Evolutionary conservation across 2,888 invertebrate genomes (phyloP), one percentile per base, ranked within the genome.

Genomic region (Epicampocera succincta): DNA sequence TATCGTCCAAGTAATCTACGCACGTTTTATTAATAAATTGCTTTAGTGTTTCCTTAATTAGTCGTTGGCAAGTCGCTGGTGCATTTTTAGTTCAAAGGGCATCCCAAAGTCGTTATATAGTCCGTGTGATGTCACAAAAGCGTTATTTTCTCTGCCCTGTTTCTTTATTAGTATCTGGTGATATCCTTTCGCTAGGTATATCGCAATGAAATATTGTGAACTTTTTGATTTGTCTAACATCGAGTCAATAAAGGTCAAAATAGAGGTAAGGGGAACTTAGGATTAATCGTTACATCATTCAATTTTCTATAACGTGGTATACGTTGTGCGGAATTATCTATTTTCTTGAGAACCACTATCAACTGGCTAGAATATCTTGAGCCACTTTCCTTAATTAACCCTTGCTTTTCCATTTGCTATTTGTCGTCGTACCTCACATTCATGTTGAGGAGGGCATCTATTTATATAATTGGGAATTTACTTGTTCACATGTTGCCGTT

Each of bases 341-440:
- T 33, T 29, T 72, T 78, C 9, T 72, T 78, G 9, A 60, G 58
- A 29, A 72, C 46, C 44, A 80, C 63, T 48, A 80, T 80, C 3
- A 79, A 40, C 5, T 72, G 73, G 52, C 73, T 66, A 1, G 69
- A 75, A 19, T 80, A 80, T 38, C 66, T 65, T 5, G 68, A 81
- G 11, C n/a, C 54, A 61, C 56, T 61, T 72, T 76, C 61, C 13
- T 13, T 17, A 61, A 38, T 63, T n/a, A 65, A 56, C 12, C 52
- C 60, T 19, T 69, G 71, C 33, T 63, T 56, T 40, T 77, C 69
- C 69, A 82, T 82, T 60, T 82, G 21, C 38, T 52, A 74, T 78
- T 60, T 74, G 72, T 38, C 19, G 68, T 21, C 69, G 38, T 3
- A 72, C 76, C 25, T 81, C 48, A 8, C 1, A 40, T 21, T 77